Evolutionary conservation across 2,113 vertebrate genomes (phyloP).

Genomic region (Acanthochromis polyacanthus): DNA sequence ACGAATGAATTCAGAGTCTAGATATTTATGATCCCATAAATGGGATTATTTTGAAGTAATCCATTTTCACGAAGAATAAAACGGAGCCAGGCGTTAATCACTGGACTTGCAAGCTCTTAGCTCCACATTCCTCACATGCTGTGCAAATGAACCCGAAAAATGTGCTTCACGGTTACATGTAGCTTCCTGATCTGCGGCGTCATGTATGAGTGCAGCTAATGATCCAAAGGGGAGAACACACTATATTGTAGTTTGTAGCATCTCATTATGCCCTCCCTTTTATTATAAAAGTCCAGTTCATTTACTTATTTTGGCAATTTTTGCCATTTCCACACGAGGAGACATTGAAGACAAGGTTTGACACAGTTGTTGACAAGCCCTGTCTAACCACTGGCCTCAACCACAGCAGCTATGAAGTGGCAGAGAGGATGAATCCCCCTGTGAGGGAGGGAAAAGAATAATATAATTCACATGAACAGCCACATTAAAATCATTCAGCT

Average conservation of each 20-base stretch:
- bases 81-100: slow-evolving; percentile 67
- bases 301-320: slow-evolving; percentile 46
- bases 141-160: slow-evolving; percentile 78
- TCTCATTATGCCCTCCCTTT: slow-evolving; percentile 59
- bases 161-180: slow-evolving; percentile 56
- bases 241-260: slow-evolving; percentile 67
- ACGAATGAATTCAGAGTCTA: slow-evolving; percentile 54
- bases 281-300: slow-evolving; percentile 59
- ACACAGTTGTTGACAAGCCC: slow-evolving; percentile 48
- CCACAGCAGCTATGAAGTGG: slow-evolving; percentile 44
- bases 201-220: slow-evolving; percentile 71
- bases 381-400: slow-evolving; percentile 42
- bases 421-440: slow-evolving; percentile 33
- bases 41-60: slow-evolving; percentile 75
- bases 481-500: slow-evolving; percentile 60
- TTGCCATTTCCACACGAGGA: slow-evolving; percentile 22
- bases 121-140: slow-evolving; percentile 62
- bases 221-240: slow-evolving; percentile 63
- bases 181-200: slow-evolving; percentile 64
- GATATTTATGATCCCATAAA: slow-evolving; percentile 77
- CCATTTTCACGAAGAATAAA: slow-evolving; percentile 62
- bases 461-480: slow-evolving; percentile 58
- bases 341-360: slow-evolving; percentile 24
- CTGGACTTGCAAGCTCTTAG: slow-evolving; percentile 56
- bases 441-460: slow-evolving; percentile 35